Base-by-base conservation (phyloP, 2,888 invertebrate species). In the Nephrocerus scutellatus region DNA sequence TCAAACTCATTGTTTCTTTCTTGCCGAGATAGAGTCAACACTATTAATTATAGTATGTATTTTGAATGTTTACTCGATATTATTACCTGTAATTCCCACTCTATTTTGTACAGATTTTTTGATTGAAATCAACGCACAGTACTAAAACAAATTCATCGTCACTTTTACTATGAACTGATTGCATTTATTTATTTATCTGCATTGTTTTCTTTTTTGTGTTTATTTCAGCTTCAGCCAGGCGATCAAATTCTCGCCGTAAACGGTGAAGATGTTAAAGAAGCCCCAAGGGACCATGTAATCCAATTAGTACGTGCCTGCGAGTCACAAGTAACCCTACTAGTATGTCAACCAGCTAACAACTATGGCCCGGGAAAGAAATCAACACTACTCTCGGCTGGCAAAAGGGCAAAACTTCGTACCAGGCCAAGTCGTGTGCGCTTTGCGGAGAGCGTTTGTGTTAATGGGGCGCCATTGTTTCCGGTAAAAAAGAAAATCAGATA, bases 191-290 rank as follows among this genome's bases (percentile, higher is more conserved):
- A 36, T 16, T 10, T 24, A 10, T 16, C 15, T 26, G 13, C 22
- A 28, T 13, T 18, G 26, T 24, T 31, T n/a, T 18, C 12, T 30
- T 31, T 31, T 28, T 39, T 23, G 41, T 38, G 19, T 20, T 30
- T 15, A 4, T 43, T 47, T 21, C 68, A 80, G 76, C 70, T 93
- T 44, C 79, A 87, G 57, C 89, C 92, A 0, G 91, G 90, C 5
- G 93, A 93, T 65, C 89, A 91, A 66, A 89, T 93, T 55, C 75
- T 91, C 23, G 78, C 80, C 51, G 90, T 93, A 31, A 91, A 93
- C 63, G 90, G 87, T 2, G 88, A 90, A 66, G 90, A 92, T 62
- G 92, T 93, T 9, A 80, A 82, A 62, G 70, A 77, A 31, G 85
- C 89, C 3, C 87, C 89, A 0, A 73, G 91, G 21, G 90, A 91